A percentile compares a stretch with the other conserved stretches of the same genome.
phyloP scores from a whole-genome alignment of 2,888 invertebrate genomes.

The Hartigia nigra region DNA sequence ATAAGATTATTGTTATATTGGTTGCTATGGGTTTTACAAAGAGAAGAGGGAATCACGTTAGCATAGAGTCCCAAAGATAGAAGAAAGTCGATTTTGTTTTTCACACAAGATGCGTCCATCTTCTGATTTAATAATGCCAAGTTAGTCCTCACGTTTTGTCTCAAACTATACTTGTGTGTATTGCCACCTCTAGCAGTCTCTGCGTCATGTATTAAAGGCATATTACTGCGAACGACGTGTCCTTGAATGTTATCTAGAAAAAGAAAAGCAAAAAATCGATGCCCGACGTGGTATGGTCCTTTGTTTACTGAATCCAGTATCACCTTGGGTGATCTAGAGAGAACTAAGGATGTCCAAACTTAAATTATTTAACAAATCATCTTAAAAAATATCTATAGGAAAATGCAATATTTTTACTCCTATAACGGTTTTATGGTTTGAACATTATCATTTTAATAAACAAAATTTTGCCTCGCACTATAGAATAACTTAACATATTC shows the following conservation, averaged over 20 bases:
- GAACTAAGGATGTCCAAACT: background rate
- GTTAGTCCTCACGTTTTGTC: background rate
- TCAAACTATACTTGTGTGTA: background rate
- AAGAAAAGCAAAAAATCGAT: background rate
- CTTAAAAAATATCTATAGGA: background rate
- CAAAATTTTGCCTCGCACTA: background rate
- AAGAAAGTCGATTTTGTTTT: slow-evolving; percentile 5
- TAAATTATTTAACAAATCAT: background rate
- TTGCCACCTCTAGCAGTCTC: background rate
- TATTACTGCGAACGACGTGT: background rate
- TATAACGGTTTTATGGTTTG: background rate
- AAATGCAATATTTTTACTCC: background rate
- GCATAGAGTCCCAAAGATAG: background rate
- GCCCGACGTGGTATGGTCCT: background rate
- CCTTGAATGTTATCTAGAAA: background rate
- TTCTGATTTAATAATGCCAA: slow-evolving; percentile 11
- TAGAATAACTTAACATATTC: too few species aligned
- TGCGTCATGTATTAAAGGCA: background rate
- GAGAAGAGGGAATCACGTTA: background rate
- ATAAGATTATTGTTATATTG: slow-evolving; percentile 20
- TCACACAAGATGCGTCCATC: slow-evolving; percentile 1
- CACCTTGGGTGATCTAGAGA: background rate
- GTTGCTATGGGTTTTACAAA: background rate
- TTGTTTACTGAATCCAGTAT: background rate
- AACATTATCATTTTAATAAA: background rate